phyloP scores from a whole-genome alignment of 2,113 vertebrate species.

The Anguilla rostrata region DNA sequence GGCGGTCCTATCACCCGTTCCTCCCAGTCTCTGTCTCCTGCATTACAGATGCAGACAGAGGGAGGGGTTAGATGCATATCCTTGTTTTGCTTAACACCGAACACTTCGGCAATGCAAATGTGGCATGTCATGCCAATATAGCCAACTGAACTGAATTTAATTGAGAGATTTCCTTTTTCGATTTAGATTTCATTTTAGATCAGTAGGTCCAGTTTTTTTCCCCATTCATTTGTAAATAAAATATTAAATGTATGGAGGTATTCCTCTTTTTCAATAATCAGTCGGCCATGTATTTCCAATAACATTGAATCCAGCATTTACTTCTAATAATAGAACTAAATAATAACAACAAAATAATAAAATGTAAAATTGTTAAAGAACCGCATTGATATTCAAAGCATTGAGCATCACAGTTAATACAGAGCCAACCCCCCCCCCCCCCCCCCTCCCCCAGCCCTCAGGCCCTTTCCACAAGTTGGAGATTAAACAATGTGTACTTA shows the following conservation, averaged over 20 bases:
- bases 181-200: no score
- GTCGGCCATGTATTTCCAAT: neutral
- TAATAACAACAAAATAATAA: no score
- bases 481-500: conserved; percentile 24
- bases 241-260: neutral
- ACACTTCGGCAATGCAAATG: no score
- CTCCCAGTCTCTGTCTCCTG: no score
- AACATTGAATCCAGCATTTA: neutral
- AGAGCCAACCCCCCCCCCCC: no score
- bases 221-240: neutral
- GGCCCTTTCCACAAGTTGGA: conserved; percentile 1
- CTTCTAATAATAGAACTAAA: neutral
- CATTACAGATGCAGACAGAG: neutral
- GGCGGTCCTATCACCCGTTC: no score
- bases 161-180: no score
- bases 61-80: neutral
- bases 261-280: neutral
- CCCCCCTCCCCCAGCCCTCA: neutral
- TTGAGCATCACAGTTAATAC: neutral
- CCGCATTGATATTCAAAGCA: conserved; percentile 5
- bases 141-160: no score
- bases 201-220: no score
- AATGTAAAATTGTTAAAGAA: neutral
- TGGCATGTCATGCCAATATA: no score
- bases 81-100: no score